These are phyloP conservation scores for Drosophila lowei DNA, from an alignment of 1,140 invertebrate genomes.

Conservation along the genomic window DNA sequence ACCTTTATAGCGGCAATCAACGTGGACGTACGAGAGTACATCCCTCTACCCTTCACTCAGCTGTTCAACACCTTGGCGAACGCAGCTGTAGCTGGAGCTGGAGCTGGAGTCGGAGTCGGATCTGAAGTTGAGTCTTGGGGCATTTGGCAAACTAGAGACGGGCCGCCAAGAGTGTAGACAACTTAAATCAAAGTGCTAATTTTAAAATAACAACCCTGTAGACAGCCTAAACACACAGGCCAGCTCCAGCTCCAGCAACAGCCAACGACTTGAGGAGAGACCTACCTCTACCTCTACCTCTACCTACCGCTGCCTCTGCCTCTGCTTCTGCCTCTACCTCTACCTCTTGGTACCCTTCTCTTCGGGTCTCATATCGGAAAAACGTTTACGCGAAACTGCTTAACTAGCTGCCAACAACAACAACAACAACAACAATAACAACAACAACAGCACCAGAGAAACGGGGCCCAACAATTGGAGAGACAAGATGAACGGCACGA, in stretches of 20 bases:
- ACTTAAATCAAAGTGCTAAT: constrained; percentile 81
- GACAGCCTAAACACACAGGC: constrained; percentile 79
- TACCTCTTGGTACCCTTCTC: background rate
- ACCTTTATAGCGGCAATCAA: constrained; percentile 74
- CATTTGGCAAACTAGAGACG: constrained; percentile 65
- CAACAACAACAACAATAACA: constrained; percentile 32
- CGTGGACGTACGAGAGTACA: constrained; percentile 34
- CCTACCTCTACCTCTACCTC: background rate
- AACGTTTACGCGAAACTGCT: constrained; percentile 79
- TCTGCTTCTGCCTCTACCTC: too few relatives aligned
- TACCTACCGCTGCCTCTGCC: too few relatives aligned
- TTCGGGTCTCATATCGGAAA: constrained; percentile 69
- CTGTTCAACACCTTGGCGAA: constrained; percentile 72
- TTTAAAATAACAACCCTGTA: constrained; percentile 80
- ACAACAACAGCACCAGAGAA: constrained; percentile 24
- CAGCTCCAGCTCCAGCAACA: constrained; percentile 18
- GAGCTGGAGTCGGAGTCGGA: constrained; percentile 34
- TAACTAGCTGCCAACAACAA: constrained; percentile 77
- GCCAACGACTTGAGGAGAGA: constrained; percentile 8
- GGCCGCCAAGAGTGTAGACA: constrained; percentile 79
- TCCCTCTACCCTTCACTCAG: constrained; percentile 67
- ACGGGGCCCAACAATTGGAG: constrained; percentile 69
- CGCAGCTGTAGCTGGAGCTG: constrained; percentile 44
- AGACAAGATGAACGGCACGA: constrained; percentile 80
- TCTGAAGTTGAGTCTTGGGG: constrained; percentile 22